Percentiles rank a stretch among this genome's conserved stretches.
phyloP scores from a whole-genome alignment of 2,797 vertebrate genomes.

The Peromyscus melanophrys region DNA sequence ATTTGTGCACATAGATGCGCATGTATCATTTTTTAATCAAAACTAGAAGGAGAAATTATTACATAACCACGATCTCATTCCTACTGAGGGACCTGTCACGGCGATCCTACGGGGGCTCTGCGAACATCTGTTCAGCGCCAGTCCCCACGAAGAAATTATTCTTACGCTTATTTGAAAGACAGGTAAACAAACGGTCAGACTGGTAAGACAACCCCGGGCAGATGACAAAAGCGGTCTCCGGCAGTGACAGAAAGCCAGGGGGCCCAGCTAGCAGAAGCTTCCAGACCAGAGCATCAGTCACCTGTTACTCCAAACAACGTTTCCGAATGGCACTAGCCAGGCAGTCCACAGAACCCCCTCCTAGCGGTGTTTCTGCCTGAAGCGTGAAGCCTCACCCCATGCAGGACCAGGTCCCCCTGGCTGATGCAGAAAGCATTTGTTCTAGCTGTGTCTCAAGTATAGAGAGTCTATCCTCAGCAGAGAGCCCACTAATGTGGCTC shows the following conservation, averaged over 20 bases:
- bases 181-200: constrained; percentile 45
- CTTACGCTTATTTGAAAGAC: constrained; percentile 65
- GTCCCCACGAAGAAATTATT: constrained; percentile 64
- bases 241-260: neutral
- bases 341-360: neutral
- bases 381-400: neutral
- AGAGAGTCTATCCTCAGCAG: neutral
- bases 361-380: neutral
- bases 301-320: constrained; percentile 21
- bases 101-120: constrained; percentile 11
- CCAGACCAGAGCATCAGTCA: neutral
- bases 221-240: constrained; percentile 25
- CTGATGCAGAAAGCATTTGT: neutral
- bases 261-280: neutral
- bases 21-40: constrained; percentile 78
- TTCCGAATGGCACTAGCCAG: neutral
- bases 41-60: constrained; percentile 75
- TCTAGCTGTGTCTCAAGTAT: neutral
- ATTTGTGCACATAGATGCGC: neutral
- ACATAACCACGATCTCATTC: constrained; percentile 48
- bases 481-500: neutral
- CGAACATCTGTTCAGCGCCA: constrained; percentile 76
- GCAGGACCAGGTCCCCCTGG: neutral
- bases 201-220: neutral
- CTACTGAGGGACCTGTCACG: constrained; percentile 65